These are phyloP conservation scores for Dendroctonus valens DNA, from an alignment of 1,140 invertebrate species.

Conservation along the genomic window DNA sequence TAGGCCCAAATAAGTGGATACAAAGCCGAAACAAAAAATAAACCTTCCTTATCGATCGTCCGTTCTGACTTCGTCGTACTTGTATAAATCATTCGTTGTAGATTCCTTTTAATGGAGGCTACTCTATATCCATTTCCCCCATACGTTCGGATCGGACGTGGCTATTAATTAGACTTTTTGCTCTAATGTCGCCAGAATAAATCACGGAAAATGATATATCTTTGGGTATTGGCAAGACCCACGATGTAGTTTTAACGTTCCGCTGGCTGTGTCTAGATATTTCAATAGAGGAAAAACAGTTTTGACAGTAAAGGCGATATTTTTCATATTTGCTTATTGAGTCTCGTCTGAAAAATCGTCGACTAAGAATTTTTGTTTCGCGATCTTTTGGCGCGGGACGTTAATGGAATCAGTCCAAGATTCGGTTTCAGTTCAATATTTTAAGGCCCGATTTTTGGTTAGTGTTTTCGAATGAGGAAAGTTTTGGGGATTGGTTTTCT, in stretches of 20 bases:
- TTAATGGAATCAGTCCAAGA: not conserved
- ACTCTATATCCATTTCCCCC: slow-evolving; percentile 33
- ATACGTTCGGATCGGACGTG: slow-evolving; percentile 31
- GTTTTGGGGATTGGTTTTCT: not conserved
- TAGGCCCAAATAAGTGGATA: not conserved
- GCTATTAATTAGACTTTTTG: slow-evolving; percentile 34
- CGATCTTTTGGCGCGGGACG: not conserved
- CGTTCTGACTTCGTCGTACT: slow-evolving; percentile 8
- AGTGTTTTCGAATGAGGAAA: not conserved
- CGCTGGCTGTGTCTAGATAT: slow-evolving; percentile 1
- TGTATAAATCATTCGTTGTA: slow-evolving; percentile 33
- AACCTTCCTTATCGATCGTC: slow-evolving; percentile 21
- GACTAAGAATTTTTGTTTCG: too few species aligned
- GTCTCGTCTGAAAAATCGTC: slow-evolving; percentile 2
- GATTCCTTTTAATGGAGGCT: slow-evolving; percentile 33
- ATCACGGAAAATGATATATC: slow-evolving; percentile 33
- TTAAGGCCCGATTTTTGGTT: not conserved
- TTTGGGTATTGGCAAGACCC: slow-evolving; percentile 24
- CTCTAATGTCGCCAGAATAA: slow-evolving; percentile 32
- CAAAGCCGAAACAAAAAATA: slow-evolving; percentile 10
- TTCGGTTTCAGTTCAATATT: not conserved
- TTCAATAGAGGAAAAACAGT: not conserved
- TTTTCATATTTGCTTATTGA: slow-evolving; percentile 1
- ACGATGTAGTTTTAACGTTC: slow-evolving; percentile 14
- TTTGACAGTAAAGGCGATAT: not conserved